Conservation (phyloP, 2,113 vertebrate genomes). For the Catharus bicknelli region DNA sequence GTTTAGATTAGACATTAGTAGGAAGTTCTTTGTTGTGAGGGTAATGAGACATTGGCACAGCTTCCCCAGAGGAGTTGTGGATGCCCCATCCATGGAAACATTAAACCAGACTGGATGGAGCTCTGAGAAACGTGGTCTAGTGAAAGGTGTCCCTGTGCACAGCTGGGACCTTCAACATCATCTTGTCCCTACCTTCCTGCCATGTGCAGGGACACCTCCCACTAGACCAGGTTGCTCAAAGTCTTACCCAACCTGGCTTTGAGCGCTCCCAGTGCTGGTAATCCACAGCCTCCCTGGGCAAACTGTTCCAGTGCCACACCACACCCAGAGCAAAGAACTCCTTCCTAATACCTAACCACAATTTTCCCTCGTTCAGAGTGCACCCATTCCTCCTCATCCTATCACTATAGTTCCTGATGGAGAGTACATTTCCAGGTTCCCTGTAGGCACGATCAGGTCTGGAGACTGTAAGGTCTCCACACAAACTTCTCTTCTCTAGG, state of each 20-base stretch:
- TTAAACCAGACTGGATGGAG: background rate
- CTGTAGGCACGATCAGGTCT: background rate
- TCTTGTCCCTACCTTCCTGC: background rate
- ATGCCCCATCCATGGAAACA: rapidly evolving
- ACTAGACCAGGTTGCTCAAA: background rate
- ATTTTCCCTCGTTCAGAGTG: background rate
- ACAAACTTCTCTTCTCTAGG: background rate
- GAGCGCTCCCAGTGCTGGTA: background rate
- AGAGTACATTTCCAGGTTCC: background rate
- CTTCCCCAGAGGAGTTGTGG: background rate
- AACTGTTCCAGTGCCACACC: background rate
- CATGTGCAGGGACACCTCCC: no score
- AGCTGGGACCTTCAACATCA: background rate
- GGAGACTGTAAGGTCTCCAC: background rate
- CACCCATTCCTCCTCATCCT: background rate
- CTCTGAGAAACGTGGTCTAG: background rate
- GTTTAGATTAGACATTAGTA: background rate
- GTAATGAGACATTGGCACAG: background rate
- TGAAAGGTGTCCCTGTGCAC: no score
- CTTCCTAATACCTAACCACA: background rate
- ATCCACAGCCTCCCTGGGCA: background rate
- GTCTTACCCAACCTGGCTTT: background rate
- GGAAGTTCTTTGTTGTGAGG: background rate
- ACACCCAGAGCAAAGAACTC: background rate
- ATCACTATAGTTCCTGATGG: background rate